Percentiles rank a stretch among this genome's conserved stretches.
Evolutionary conservation across 2,113 vertebrate genomes (phyloP).

Genomic region (Zeus faber): DNA sequence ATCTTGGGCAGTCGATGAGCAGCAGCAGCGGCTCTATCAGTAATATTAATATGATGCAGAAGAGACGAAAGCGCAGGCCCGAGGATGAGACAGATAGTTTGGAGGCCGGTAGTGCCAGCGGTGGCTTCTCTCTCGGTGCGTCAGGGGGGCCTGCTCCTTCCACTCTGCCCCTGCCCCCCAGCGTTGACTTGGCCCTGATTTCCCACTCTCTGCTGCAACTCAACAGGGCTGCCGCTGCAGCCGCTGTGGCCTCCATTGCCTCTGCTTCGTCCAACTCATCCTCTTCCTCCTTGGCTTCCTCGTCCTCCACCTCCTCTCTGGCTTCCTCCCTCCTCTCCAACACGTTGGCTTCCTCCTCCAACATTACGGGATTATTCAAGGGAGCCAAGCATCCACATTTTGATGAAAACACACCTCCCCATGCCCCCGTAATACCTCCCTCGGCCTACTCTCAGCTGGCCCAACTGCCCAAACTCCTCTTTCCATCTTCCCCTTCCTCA

Average conservation of each 20-base stretch:
- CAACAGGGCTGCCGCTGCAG: conserved; percentile 73
- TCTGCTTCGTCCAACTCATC: conserved; percentile 56
- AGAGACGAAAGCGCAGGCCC: conserved; percentile 59
- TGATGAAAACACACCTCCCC: conserved; percentile 80
- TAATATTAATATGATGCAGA: conserved; percentile 69
- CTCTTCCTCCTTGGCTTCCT: conserved; percentile 60
- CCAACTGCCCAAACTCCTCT: conserved; percentile 77
- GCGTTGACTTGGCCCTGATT: conserved; percentile 76
- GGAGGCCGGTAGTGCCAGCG: conserved; percentile 42
- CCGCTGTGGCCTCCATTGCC: conserved; percentile 65
- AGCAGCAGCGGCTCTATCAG: conserved; percentile 38
- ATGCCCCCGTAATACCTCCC: conserved; percentile 68
- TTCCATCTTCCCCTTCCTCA: conserved; percentile 67
- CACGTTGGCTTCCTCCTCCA: conserved; percentile 73
- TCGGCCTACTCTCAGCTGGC: conserved; percentile 75
- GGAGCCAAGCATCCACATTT: conserved; percentile 74
- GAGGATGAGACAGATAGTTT: conserved; percentile 67
- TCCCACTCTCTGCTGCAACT: conserved; percentile 78
- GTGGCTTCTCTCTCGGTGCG: conserved; percentile 52
- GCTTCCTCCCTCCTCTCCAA: conserved; percentile 72
- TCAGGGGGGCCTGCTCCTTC: conserved; percentile 69
- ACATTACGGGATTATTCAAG: conserved; percentile 73
- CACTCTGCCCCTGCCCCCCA: conserved; percentile 73
- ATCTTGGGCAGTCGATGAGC: conserved; percentile 51
- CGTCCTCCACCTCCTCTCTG: conserved; percentile 77